Evolutionary conservation across 2,113 vertebrate species (phyloP).

Genomic region (Poeciliopsis retropinna): DNA sequence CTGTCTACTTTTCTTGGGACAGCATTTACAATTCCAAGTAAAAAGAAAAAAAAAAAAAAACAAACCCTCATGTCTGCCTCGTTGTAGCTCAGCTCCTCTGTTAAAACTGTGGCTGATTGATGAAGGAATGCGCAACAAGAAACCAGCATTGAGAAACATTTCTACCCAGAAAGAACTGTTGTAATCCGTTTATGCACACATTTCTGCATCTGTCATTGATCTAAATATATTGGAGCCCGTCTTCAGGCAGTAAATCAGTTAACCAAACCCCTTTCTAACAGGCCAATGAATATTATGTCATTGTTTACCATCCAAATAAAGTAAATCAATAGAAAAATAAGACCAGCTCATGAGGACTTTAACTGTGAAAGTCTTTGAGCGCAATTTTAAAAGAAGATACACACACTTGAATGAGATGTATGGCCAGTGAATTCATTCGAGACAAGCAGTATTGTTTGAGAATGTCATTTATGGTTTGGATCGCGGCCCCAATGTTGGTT

Average conservation of each 20-base stretch:
- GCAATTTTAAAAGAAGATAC: background rate
- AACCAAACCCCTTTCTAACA: background rate
- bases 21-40: no score
- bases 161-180: background rate
- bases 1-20: no score
- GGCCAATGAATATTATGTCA: background rate
- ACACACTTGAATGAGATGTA: background rate
- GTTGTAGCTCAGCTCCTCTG: background rate
- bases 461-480: slow-evolving; percentile 3
- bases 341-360: background rate
- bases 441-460: slow-evolving; percentile 9
- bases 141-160: slow-evolving; percentile 40
- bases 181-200: background rate
- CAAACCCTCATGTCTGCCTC: background rate
- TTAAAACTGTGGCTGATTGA: slow-evolving; percentile 72
- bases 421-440: background rate
- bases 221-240: background rate
- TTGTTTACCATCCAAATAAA: background rate
- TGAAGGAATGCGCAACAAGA: slow-evolving; percentile 60
- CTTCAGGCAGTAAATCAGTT: background rate
- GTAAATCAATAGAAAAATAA: no score
- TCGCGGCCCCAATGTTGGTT: slow-evolving; percentile 23
- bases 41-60: background rate
- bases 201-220: background rate
- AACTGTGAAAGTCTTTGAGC: background rate